Evolutionary conservation across 2,888 invertebrate species (phyloP), one percentile per base, ranked within the genome.

Genomic region (Oligia latruncula): DNA sequence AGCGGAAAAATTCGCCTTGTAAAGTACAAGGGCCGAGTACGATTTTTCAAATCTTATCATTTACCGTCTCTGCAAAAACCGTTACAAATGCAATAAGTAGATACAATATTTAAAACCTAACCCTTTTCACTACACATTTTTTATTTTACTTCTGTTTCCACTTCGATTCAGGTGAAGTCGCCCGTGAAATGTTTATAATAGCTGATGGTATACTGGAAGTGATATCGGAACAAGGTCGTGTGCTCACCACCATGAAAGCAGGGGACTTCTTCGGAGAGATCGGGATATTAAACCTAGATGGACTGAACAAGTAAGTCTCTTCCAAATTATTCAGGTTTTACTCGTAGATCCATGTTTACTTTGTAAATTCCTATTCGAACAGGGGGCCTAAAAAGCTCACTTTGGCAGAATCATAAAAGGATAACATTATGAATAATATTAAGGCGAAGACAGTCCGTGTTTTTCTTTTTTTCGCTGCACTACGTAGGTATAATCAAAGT

Each of bases 231-330:
- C 98, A 98, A 17, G 99, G 99, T 0, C 98, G 98, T 90, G 99
- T 99, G 5, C 96, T 99, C 65, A 99, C 99, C 0, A 99, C 99
- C 49, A 99, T 99, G 99, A 99, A 99, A 92, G 99, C 99, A 2
- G 99, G 99, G 0, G 99, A 99, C 95, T 99, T 99, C 97, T 99
- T 99, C 92, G 99, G 99, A 1, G 99, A 99, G 97, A 99, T 99
- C 89, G 99, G 99, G 58, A 99, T 99, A 87, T 97, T 99, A 8
- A 99, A 99, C 95, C 97, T 99, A 78, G 99, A 99, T 92, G 99
- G 99, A 29, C 97, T 99, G 15, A 99, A 99, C 95, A 99, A 99
- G 99, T 99, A 96, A 94, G 95, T 29, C 0, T 35, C 0, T 72
- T n/a, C 4, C 6, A 49, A 13, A 73, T 29, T 20, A 70, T 64